Conservation (phyloP, 2,888 invertebrate species). For the Heliconius aoede region DNA sequence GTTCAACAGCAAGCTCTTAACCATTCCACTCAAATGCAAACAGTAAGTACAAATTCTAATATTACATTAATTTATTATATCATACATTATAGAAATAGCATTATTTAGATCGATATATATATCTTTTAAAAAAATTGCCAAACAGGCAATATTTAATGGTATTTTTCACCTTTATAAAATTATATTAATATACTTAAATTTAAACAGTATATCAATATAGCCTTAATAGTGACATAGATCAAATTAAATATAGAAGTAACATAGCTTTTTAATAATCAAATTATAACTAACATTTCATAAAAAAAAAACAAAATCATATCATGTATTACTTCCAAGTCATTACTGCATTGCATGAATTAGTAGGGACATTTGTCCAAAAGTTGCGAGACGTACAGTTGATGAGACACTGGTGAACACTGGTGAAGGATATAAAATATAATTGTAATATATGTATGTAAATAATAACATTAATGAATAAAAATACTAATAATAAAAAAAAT, state of each 20-base stretch:
- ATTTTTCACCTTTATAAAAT: background rate
- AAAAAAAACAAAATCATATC: background rate
- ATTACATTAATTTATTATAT: background rate
- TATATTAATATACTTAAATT: too few species aligned
- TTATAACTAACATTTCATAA: background rate
- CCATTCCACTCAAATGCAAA: constrained; percentile 66
- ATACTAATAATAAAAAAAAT: too few species aligned
- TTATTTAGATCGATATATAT: background rate
- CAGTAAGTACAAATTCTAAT: constrained; percentile 59
- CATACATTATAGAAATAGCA: background rate
- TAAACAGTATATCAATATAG: too few species aligned
- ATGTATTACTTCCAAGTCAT: constrained; percentile 11
- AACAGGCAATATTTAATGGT: background rate
- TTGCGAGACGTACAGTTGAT: too few species aligned
- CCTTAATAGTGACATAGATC: too few species aligned
- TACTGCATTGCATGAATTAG: constrained; percentile 19
- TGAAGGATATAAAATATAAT: too few species aligned
- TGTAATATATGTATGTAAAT: too few species aligned
- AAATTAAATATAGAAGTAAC: too few species aligned
- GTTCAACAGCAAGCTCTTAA: constrained; percentile 62
- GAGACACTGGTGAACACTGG: too few species aligned
- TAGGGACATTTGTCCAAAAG: too few species aligned
- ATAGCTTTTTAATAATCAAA: constrained; percentile 2
- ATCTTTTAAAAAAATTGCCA: background rate
- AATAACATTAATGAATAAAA: too few species aligned